Evolutionary conservation across 2,888 invertebrate genomes (phyloP).

Genomic region (Empis stercorea): DNA sequence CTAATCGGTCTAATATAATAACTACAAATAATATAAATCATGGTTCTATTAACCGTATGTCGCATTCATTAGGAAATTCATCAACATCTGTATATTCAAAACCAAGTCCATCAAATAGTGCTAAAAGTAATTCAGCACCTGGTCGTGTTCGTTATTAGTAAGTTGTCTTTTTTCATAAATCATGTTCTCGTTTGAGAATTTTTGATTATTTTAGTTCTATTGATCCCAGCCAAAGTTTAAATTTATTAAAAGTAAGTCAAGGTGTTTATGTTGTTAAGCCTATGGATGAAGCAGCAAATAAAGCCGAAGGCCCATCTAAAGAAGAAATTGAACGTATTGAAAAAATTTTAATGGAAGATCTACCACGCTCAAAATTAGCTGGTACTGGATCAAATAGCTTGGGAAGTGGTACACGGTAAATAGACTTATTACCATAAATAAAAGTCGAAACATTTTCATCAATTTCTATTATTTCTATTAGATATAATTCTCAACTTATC

Average conservation of each 20-base stretch:
- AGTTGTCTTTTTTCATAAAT: constrained; percentile 9
- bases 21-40: constrained; percentile 13
- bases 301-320: constrained; percentile 47
- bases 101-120: constrained; percentile 36
- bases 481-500: neutral
- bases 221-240: constrained; percentile 35
- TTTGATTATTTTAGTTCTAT: constrained; percentile 36
- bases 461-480: too few relatives aligned
- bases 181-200: too few relatives aligned
- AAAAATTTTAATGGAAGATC: constrained; percentile 38
- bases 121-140: constrained; percentile 37
- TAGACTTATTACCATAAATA: too few relatives aligned
- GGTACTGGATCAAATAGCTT: constrained; percentile 39
- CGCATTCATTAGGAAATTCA: constrained; percentile 35
- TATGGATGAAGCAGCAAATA: constrained; percentile 52
- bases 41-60: constrained; percentile 29
- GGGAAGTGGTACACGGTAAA: constrained; percentile 36
- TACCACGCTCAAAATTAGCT: constrained; percentile 28
- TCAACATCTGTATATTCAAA: constrained; percentile 35
- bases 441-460: too few relatives aligned
- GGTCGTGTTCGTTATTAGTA: constrained; percentile 31
- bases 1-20: constrained; percentile 25
- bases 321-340: constrained; percentile 48
- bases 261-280: constrained; percentile 50
- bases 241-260: constrained; percentile 37